These are phyloP conservation scores for Microctenopoma steveboyesi DNA, from an alignment of 2,797 vertebrate species.

Conservation along the genomic window DNA sequence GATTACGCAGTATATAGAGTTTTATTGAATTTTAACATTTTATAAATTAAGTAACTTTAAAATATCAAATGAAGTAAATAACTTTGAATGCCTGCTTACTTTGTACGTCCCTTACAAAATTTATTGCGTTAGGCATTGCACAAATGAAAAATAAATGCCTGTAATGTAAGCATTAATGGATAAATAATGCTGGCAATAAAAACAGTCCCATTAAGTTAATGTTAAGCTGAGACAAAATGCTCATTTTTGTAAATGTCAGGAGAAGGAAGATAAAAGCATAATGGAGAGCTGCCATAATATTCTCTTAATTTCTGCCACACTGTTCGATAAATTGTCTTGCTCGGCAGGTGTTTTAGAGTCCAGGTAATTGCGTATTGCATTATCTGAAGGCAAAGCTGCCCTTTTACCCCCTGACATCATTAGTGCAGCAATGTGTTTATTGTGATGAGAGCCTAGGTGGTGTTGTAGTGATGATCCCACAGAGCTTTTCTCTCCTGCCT, in stretches of 20 bases:
- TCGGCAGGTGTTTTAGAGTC: constrained; percentile 12
- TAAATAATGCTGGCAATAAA: constrained; percentile 1
- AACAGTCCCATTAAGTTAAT: not conserved
- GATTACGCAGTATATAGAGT: too few relatives aligned
- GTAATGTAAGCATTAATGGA: constrained; percentile 3
- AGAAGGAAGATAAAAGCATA: constrained; percentile 8
- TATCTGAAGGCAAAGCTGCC: constrained; percentile 6
- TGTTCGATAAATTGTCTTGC: not conserved
- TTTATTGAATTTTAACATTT: too few relatives aligned
- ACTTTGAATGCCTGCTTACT: not conserved
- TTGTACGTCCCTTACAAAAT: not conserved
- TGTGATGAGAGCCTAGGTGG: constrained; percentile 57
- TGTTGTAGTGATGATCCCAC: constrained; percentile 37
- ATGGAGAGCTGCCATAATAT: not conserved
- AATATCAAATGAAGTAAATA: not conserved
- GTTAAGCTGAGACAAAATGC: not conserved
- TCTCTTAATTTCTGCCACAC: not conserved
- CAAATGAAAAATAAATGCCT: constrained; percentile 6
- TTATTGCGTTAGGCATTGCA: not conserved
- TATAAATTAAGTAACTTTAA: not conserved
- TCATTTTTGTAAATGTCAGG: constrained; percentile 21
- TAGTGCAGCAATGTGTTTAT: constrained; percentile 37
- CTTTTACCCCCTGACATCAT: constrained; percentile 44
- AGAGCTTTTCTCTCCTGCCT: constrained; percentile 20
- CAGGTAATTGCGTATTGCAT: constrained; percentile 1